These are phyloP conservation scores for Tyrophagus putrescentiae DNA, from an alignment of 1,140 invertebrate genomes.

Conservation along the genomic window DNA sequence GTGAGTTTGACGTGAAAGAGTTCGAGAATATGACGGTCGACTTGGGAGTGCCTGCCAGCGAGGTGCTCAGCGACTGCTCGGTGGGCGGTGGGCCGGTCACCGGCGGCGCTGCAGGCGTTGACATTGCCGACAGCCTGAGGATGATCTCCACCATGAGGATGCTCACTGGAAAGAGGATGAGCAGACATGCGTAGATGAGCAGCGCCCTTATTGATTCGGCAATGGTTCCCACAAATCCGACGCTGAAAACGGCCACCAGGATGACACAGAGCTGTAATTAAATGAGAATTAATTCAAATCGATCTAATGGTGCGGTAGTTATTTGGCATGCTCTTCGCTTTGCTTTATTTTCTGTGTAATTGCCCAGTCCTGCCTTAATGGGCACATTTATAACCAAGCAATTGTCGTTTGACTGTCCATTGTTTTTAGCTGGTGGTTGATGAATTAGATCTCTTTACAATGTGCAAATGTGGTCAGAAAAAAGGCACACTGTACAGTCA, in stretches of 20 bases:
- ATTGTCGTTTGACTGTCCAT: too few species aligned
- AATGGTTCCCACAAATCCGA: conserved; percentile 17
- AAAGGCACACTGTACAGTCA: too few species aligned
- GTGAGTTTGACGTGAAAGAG: conserved; percentile 7
- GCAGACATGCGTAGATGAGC: conserved; percentile 11
- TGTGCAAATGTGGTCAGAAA: too few species aligned
- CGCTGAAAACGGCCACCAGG: conserved; percentile 11
- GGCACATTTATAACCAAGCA: too few species aligned
- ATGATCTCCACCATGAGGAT: conserved; percentile 16
- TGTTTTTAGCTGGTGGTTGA: too few species aligned
- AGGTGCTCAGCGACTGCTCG: neutral
- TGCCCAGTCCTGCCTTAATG: too few species aligned
- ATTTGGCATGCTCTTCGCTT: too few species aligned
- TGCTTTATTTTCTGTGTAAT: too few species aligned
- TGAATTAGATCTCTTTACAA: too few species aligned
- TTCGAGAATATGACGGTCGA: conserved; percentile 7
- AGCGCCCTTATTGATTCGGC: conserved; percentile 16
- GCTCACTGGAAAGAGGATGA: conserved; percentile 18
- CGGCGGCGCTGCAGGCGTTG: neutral
- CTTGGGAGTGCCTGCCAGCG: neutral
- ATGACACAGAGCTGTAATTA: conserved; percentile 16
- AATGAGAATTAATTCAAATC: conserved; percentile 6
- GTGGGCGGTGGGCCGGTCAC: neutral
- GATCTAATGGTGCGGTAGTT: too few species aligned
- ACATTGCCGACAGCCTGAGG: conserved; percentile 5